A percentile compares a stretch with the other conserved stretches of the same genome.
phyloP scores from a whole-genome alignment of 2,888 invertebrate genomes.

The Adelognathus sp. region DNA sequence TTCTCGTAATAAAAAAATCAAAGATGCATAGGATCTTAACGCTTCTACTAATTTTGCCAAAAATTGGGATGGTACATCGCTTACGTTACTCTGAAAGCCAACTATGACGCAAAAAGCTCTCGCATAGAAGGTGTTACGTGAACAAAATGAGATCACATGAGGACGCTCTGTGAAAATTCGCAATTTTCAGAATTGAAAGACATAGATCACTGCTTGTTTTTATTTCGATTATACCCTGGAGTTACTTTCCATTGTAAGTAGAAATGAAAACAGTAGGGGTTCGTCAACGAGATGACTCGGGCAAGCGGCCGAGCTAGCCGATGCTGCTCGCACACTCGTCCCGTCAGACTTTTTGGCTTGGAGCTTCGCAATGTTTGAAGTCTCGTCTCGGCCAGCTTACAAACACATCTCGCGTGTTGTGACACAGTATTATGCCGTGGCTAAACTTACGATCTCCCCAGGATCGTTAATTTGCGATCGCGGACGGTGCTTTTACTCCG shows the following conservation, averaged over 20 bases:
- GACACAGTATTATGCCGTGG: slow-evolving; percentile 80
- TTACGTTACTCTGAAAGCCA: no score
- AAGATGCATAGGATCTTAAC: no score
- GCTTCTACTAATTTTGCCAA: no score
- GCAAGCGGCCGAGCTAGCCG: slow-evolving; percentile 39
- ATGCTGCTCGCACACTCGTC: not conserved
- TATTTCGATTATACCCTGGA: no score
- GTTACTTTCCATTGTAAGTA: not conserved
- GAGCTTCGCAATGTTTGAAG: slow-evolving; percentile 80
- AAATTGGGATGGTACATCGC: no score
- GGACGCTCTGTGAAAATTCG: no score
- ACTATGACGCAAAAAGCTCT: no score
- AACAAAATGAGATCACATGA: no score
- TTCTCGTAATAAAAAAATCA: no score
- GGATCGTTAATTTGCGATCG: slow-evolving; percentile 79
- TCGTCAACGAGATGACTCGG: slow-evolving; percentile 44
- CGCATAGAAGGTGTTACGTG: no score
- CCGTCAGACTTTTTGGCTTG: slow-evolving; percentile 71
- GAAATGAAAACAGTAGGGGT: slow-evolving; percentile 4
- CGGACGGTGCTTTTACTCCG: slow-evolving; percentile 30
- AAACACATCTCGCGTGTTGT: slow-evolving; percentile 80
- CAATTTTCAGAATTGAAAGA: no score
- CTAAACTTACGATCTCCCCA: slow-evolving; percentile 78
- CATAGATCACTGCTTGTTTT: no score
- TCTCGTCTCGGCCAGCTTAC: slow-evolving; percentile 80